A percentile compares a stretch with the other conserved stretches of the same genome.
These are phyloP conservation scores for Drepana arcuata DNA, from an alignment of 1,140 invertebrate species.

Conservation along the genomic window DNA sequence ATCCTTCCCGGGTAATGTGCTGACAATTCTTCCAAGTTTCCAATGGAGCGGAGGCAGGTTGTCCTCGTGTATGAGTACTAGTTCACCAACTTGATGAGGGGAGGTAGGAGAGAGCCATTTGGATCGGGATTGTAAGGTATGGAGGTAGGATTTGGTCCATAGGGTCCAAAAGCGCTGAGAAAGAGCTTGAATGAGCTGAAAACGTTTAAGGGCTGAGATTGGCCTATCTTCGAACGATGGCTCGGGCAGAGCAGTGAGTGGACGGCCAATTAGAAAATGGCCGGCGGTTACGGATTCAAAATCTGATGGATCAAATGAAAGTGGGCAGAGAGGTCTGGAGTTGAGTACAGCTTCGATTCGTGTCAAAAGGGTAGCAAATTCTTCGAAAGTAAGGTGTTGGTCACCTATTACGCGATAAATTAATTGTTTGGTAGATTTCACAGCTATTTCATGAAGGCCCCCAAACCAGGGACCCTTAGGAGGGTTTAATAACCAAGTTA, in stretches of 20 bases:
- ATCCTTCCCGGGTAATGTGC: not conserved
- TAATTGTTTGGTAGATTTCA: constrained; percentile 31
- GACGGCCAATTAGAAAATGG: not conserved
- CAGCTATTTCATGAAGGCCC: constrained; percentile 36
- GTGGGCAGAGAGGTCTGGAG: constrained; percentile 24
- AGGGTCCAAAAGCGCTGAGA: constrained; percentile 11
- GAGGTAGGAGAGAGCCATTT: not conserved
- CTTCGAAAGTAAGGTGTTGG: constrained; percentile 13
- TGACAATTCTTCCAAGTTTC: too few species aligned
- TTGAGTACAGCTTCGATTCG: constrained; percentile 29
- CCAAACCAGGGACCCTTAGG: constrained; percentile 3
- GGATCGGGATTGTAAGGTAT: not conserved
- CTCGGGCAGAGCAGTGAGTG: constrained; percentile 8
- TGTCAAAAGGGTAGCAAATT: constrained; percentile 16
- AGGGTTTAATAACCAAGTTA: constrained; percentile 11
- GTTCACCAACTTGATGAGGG: not conserved
- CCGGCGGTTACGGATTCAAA: not conserved
- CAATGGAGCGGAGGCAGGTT: not conserved
- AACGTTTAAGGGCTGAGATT: constrained; percentile 5
- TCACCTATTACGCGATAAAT: constrained; percentile 17
- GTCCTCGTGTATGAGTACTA: not conserved
- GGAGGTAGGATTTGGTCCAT: constrained; percentile 10
- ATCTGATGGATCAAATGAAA: not conserved
- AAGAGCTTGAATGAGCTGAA: constrained; percentile 7
- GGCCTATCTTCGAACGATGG: not conserved